These are phyloP conservation scores for Scaptodrosophila latifasciaeformis DNA, from an alignment of 2,888 invertebrate species.

Conservation along the genomic window DNA sequence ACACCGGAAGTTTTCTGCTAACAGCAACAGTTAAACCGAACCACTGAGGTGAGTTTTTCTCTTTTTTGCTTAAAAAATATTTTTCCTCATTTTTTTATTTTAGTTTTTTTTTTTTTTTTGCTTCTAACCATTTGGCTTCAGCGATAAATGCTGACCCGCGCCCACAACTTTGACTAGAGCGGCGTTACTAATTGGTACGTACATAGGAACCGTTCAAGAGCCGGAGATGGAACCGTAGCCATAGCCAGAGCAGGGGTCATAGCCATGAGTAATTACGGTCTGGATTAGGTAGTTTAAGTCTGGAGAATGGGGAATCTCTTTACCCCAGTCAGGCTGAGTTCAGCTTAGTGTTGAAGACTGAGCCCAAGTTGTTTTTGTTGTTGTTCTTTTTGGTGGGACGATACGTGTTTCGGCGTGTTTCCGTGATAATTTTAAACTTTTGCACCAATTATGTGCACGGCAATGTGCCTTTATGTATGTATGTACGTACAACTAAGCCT, in stretches of 20 bases:
- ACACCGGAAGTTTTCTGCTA: background rate
- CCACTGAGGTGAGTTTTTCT: no score
- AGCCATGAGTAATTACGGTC: slow-evolving; percentile 63
- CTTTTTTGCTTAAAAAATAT: no score
- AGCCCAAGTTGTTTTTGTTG: slow-evolving; percentile 57
- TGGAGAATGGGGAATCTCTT: no score
- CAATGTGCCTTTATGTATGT: slow-evolving; percentile 20
- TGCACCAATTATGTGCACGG: slow-evolving; percentile 64
- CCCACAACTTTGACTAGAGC: slow-evolving; percentile 24
- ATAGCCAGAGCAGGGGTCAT: slow-evolving; percentile 21
- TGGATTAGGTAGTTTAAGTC: no score
- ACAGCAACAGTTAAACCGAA: slow-evolving; percentile 13
- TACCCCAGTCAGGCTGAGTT: no score
- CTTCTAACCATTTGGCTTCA: background rate
- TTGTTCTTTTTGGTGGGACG: slow-evolving; percentile 45
- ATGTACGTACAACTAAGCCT: slow-evolving; percentile 13
- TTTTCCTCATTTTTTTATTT: no score
- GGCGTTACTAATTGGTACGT: slow-evolving; percentile 55
- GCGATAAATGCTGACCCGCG: slow-evolving; percentile 1
- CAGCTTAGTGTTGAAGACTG: no score
- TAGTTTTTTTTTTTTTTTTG: background rate
- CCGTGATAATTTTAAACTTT: slow-evolving; percentile 65
- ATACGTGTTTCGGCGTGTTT: slow-evolving; percentile 64
- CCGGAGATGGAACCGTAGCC: no score
- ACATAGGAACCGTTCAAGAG: slow-evolving; percentile 34